Conservation (phyloP, 1,140 invertebrate genomes). For the Tetraneura akinire region DNA sequence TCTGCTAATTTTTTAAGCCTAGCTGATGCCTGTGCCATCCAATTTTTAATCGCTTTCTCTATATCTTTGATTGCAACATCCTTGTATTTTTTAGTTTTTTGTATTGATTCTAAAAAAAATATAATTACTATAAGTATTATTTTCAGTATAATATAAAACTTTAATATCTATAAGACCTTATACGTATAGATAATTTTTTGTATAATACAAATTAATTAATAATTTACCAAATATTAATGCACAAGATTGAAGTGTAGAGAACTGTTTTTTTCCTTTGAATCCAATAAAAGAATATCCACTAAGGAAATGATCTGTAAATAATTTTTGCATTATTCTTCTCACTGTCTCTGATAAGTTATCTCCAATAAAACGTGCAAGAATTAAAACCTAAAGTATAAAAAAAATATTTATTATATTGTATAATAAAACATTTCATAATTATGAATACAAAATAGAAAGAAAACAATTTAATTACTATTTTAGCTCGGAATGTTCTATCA, state of each 20-base stretch:
- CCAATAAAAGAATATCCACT: neutral
- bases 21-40: too few species aligned
- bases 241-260: neutral
- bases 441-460: too few species aligned
- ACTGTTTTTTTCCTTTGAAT: neutral
- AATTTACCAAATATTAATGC: neutral
- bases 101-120: too few species aligned
- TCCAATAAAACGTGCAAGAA: neutral
- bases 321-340: conserved; percentile 10
- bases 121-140: too few species aligned
- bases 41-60: too few species aligned
- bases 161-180: too few species aligned
- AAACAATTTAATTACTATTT: neutral
- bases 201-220: neutral
- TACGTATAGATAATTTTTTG: too few species aligned
- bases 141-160: too few species aligned
- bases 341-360: neutral
- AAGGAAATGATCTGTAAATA: neutral
- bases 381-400: neutral
- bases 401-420: neutral
- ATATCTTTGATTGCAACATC: too few species aligned
- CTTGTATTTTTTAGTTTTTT: too few species aligned
- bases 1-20: too few species aligned
- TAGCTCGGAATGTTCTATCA: neutral
- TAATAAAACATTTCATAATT: too few species aligned